A percentile compares a stretch with the other conserved stretches of the same genome.
Conservation (phyloP, 2,113 vertebrate species). For the Paratilapia polleni region DNA sequence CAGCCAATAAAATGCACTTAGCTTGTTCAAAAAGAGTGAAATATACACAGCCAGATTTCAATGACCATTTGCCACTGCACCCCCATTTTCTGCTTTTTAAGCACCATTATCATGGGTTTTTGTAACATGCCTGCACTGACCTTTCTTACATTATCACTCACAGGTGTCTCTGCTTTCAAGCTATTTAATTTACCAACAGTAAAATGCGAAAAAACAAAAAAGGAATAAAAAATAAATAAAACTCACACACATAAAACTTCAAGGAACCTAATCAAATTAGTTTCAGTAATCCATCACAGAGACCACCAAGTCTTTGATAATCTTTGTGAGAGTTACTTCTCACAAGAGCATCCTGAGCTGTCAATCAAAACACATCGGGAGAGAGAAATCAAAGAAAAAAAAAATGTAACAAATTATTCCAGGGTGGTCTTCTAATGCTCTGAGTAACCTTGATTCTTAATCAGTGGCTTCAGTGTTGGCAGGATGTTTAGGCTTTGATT, state of each 20-base stretch:
- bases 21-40: slow-evolving; percentile 6
- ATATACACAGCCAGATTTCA: background rate
- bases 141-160: background rate
- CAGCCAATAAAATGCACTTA: slow-evolving; percentile 30
- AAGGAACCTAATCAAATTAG: slow-evolving; percentile 3
- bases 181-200: background rate
- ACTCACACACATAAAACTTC: background rate
- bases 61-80: background rate
- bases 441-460: slow-evolving; percentile 24
- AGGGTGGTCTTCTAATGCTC: background rate
- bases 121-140: slow-evolving; percentile 21
- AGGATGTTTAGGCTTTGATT: slow-evolving; percentile 17
- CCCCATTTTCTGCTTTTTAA: slow-evolving; percentile 4
- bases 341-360: background rate
- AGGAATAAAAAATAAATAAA: background rate
- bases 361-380: slow-evolving; percentile 38
- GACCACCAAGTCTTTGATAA: slow-evolving; percentile 12
- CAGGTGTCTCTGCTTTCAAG: slow-evolving; percentile 14
- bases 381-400: slow-evolving; percentile 24
- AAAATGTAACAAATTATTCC: slow-evolving; percentile 17
- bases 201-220: background rate
- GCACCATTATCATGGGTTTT: slow-evolving; percentile 28
- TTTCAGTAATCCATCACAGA: slow-evolving; percentile 11
- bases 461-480: slow-evolving; percentile 31
- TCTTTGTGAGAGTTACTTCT: slow-evolving; percentile 5